Base-by-base conservation (phyloP, 2,888 invertebrate species). In the Spilosoma lubricipeda region DNA sequence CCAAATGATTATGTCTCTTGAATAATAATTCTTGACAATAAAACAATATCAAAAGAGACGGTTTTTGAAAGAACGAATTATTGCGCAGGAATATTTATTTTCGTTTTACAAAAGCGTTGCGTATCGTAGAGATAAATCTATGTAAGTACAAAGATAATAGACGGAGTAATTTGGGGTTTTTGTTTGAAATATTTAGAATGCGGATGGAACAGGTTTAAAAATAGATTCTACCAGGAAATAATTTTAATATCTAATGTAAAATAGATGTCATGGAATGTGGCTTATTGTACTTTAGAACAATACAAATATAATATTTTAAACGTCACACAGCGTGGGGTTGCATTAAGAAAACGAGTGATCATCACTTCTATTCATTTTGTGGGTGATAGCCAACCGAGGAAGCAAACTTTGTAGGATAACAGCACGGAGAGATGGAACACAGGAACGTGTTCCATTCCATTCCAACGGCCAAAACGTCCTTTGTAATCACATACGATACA, bases 1-100 rank as follows among this genome's bases (percentile, higher is more conserved):
- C 63, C 30, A 63, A 63, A 63, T 63, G 15, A 63, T 63, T 18
- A 63, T 30, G 63, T 15, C 63, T 66, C 72, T 71, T 70, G 70
- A 52, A 67, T 20, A 30, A 23, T 48, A 48, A 56, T 52, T 48
- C 52, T 27, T 39, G 39, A 20, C 52, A 36, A 67, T 74, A 64
- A 56, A 27, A 66, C 36, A 27, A 63, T 63, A 63, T 63, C 63
- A 63, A 63, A 63, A 63, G 63, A 63, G 30, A 63, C 63, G 63
- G 63, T 63, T 30, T 63, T 63, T 63, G 30, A 67, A 42, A 48
- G 45, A 68, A 68, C 30, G 68, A 30, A 33, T 30, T 30, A 30
- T 33, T 30, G 33, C 48, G 48, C 20, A 5, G 48, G 30, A 48
- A 48, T 33, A 48, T 27, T 68, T 68, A 48, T 68, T 68, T 68